Evolutionary conservation across 2,113 vertebrate species (phyloP).

Genomic region (Spheniscus mendiculus): DNA sequence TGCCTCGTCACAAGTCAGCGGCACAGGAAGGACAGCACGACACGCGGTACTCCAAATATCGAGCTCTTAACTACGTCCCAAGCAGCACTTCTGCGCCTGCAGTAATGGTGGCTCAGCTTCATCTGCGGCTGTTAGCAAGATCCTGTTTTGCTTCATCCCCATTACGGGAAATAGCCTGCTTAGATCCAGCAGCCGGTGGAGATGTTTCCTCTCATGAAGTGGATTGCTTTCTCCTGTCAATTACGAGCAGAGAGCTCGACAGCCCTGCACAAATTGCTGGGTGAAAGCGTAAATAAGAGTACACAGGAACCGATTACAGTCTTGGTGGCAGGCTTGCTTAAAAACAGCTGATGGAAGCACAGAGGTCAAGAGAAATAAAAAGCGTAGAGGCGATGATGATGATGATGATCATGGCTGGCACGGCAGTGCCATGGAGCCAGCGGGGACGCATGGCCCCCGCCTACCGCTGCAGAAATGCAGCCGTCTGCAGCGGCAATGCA

Average conservation of each 20-base stretch:
- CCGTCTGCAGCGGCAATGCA: fast-evolving
- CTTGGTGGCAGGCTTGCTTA: neutral
- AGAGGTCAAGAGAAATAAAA: neutral
- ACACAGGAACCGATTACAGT: neutral
- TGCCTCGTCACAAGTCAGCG: neutral
- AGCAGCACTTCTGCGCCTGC: neutral
- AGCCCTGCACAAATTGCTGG: constrained; percentile 25
- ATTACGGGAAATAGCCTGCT: constrained; percentile 4
- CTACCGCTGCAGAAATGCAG: neutral
- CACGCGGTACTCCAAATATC: neutral
- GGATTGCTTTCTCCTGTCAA: constrained; percentile 41
- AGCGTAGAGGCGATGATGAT: neutral
- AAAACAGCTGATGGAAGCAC: neutral
- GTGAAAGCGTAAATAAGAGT: constrained; percentile 8
- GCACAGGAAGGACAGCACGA: neutral
- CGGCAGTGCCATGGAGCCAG: neutral
- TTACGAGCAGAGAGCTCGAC: constrained; percentile 2
- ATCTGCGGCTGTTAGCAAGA: neutral
- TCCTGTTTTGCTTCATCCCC: constrained; percentile 15
- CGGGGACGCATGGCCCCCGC: fast-evolving
- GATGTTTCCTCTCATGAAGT: constrained; percentile 23
- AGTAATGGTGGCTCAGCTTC: neutral
- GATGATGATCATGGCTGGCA: neutral
- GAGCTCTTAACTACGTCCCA: neutral
- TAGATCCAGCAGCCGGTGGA: neutral